Evolutionary conservation across 2,888 invertebrate species (phyloP).

Genomic region (Chloroclystis v-ata): DNA sequence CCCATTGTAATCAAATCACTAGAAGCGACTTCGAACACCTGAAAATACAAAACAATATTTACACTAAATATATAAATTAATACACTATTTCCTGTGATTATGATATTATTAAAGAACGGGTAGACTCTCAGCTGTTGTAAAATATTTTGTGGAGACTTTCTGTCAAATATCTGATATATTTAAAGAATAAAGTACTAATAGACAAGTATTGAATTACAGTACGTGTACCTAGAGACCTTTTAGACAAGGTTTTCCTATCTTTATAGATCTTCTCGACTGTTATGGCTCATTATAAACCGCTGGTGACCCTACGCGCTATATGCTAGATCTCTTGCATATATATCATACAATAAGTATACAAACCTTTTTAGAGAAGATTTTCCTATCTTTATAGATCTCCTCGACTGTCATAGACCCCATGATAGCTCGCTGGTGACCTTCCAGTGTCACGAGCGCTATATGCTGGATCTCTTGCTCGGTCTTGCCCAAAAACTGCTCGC

Average conservation of each 20-base stretch:
- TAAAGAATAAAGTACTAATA: too few relatives aligned
- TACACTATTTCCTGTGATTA: too few relatives aligned
- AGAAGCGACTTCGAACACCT: constrained; percentile 95
- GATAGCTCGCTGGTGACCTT: constrained; percentile 96
- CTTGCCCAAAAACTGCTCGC: constrained; percentile 96
- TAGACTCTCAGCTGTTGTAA: too few relatives aligned
- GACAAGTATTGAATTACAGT: too few relatives aligned
- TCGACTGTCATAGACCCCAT: constrained; percentile 99
- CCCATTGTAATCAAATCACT: constrained; percentile 98
- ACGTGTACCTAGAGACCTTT: constrained; percentile 65
- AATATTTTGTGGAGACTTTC: too few relatives aligned
- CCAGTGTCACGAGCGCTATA: constrained; percentile 93
- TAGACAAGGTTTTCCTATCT: constrained; percentile 96
- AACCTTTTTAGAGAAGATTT: constrained; percentile 92
- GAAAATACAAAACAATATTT: constrained; percentile 13
- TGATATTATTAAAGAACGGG: too few relatives aligned
- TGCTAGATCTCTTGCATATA: constrained; percentile 92
- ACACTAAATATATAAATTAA: background rate
- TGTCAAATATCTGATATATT: too few relatives aligned
- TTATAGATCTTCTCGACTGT: constrained; percentile 98
- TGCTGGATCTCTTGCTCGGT: constrained; percentile 91
- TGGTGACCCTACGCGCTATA: constrained; percentile 95
- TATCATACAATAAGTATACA: too few relatives aligned
- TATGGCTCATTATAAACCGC: constrained; percentile 98
- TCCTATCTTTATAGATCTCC: constrained; percentile 96